Conservation (phyloP, 2,888 invertebrate species). For the Microctonus hyperodae region DNA sequence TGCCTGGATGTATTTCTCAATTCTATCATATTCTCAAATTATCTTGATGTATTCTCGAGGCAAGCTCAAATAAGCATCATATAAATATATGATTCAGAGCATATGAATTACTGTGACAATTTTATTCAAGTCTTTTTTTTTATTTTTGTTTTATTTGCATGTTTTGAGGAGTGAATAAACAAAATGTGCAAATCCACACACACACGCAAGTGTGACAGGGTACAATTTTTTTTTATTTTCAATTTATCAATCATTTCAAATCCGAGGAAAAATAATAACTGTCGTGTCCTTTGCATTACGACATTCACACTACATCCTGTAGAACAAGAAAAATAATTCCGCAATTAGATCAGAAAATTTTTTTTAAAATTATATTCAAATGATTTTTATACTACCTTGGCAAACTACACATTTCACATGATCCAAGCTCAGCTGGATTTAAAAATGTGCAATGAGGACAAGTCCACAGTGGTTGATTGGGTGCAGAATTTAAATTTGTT, state of each 20-base stretch:
- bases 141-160: conserved; percentile 16
- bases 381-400: conserved; percentile 68
- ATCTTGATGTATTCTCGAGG: conserved; percentile 8
- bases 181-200: neutral
- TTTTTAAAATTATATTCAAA: conserved; percentile 1
- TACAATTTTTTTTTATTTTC: neutral
- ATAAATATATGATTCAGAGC: conserved; percentile 18
- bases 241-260: neutral
- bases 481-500: conserved; percentile 50
- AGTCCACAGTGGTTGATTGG: conserved; percentile 76
- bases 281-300: conserved; percentile 5
- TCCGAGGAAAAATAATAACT: neutral
- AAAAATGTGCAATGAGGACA: conserved; percentile 94
- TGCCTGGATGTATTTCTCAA: conserved; percentile 26
- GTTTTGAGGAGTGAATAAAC: conserved; percentile 17
- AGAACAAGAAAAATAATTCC: conserved; percentile 27
- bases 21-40: neutral
- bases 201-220: neutral
- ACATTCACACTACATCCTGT: conserved; percentile 47
- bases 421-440: conserved; percentile 77
- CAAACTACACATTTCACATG: conserved; percentile 93
- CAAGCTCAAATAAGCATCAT: conserved; percentile 30
- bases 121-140: conserved; percentile 17
- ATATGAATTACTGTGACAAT: neutral
- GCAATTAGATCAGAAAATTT: conserved; percentile 1